Evolutionary conservation across 2,113 vertebrate genomes (phyloP), one percentile per base, ranked within the genome.

Genomic region (Bambusicola thoracicus): DNA sequence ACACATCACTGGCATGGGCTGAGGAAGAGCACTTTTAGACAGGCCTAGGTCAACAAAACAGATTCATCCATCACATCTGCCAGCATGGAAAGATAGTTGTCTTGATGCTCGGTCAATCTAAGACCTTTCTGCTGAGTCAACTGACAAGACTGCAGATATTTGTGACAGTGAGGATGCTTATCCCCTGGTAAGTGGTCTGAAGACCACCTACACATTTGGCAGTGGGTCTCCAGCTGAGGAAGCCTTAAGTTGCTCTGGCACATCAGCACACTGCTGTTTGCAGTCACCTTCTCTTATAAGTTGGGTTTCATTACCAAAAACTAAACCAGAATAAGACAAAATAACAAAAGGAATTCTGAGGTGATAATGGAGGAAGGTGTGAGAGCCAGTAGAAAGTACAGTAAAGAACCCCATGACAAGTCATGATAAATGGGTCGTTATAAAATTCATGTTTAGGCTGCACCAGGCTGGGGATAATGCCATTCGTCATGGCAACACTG

Each of bases 401-500:
- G 97, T 97, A 92, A 93, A 94, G 93, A 94, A 91, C 55, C 87
- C 94, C 92, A 88, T 98, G 98, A 98, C 98, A 98, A 97, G 97
- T 87, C 97, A 98, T 98, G 98, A 98, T 98, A 98, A 98, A 98
- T 98, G 97, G 97, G 97, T 98, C 97, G 93, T 98, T 98, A 98
- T 98, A 98, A 98, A 98, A 98, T 98, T 98, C 98, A 98, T 98
- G 98, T 98, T 98, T 98, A 98, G 98, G 97, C 98, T 97, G 97
- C 97, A 98, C 97, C 96, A 97, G 97, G 97, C 97, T 96, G 90
- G 94, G 97, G 97, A 98, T 97, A 98, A 98, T 97, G 97, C 97
- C 98, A 98, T 98, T 98, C 95, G 98, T 98, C 98, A 98, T 98
- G 97, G 97, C 97, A 98, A 98, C 98, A 97, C 96, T 96, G 86